Conservation (phyloP, 2,888 invertebrate genomes). For the Metacarcinus magister region DNA sequence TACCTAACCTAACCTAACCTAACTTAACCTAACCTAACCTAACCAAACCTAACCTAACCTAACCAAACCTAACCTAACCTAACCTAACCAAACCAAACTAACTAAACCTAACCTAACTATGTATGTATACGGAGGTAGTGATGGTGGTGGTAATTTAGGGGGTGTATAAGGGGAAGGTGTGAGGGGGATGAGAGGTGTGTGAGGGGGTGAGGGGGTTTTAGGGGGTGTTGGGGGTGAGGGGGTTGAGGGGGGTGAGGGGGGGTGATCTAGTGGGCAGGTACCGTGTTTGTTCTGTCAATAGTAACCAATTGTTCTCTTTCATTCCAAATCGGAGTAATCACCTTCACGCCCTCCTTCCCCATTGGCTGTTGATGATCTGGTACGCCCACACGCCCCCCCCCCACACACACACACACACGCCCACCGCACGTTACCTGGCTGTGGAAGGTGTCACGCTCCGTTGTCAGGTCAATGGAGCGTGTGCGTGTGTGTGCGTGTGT, state of each 20-base stretch:
- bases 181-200: not conserved
- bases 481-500: not conserved
- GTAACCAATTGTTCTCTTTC: not conserved
- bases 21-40: no score
- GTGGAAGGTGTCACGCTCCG: not conserved
- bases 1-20: no score
- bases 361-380: not conserved
- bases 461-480: not conserved
- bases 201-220: not conserved
- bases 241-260: not conserved
- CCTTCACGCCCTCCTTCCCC: not conserved
- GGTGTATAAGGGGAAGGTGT: not conserved
- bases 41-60: no score
- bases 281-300: conserved; percentile 8
- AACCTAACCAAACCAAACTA: no score
- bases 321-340: not conserved
- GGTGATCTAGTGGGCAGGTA: not conserved
- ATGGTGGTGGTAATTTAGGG: no score
- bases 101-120: no score
- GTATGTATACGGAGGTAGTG: no score
- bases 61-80: no score
- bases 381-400: not conserved
- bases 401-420: not conserved
- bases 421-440: no score
- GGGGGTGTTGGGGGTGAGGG: not conserved